Conservation (phyloP, 2,113 vertebrate genomes). For the Galemys pyrenaicus region DNA sequence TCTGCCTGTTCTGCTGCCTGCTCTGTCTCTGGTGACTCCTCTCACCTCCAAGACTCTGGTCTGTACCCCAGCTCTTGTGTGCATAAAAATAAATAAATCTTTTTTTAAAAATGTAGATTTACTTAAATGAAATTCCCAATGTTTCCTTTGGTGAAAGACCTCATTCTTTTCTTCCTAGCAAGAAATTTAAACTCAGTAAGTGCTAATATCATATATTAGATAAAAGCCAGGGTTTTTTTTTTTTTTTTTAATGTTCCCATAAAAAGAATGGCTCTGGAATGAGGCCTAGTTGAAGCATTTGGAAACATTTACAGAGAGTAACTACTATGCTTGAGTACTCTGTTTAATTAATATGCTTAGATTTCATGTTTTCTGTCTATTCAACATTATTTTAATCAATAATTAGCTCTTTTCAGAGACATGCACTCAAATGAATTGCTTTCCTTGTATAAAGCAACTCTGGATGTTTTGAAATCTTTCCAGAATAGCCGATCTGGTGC, state of each 20-base stretch:
- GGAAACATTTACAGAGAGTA: neutral
- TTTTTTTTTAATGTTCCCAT: neutral
- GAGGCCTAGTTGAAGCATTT: neutral
- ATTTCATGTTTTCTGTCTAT: conserved; percentile 9
- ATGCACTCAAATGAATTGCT: conserved; percentile 1
- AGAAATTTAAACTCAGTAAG: neutral
- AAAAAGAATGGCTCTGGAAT: neutral
- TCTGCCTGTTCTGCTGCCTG: too few relatives aligned
- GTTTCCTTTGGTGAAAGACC: neutral
- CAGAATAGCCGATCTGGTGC: conserved; percentile 61
- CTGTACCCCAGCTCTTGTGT: too few relatives aligned
- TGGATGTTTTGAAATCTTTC: conserved; percentile 41
- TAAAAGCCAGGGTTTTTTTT: neutral
- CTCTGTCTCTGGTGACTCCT: too few relatives aligned
- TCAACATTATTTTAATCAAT: conserved; percentile 33
- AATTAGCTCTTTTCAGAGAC: conserved; percentile 13
- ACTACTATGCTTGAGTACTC: conserved; percentile 1
- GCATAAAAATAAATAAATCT: too few relatives aligned
- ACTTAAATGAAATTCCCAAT: neutral
- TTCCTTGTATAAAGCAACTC: neutral
- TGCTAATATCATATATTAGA: neutral
- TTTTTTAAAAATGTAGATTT: conserved; percentile 38
- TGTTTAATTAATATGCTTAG: neutral
- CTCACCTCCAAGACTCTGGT: too few relatives aligned
- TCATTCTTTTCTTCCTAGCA: conserved; percentile 10